Conservation (phyloP, 2,113 vertebrate genomes). For the Oceanites oceanicus region DNA sequence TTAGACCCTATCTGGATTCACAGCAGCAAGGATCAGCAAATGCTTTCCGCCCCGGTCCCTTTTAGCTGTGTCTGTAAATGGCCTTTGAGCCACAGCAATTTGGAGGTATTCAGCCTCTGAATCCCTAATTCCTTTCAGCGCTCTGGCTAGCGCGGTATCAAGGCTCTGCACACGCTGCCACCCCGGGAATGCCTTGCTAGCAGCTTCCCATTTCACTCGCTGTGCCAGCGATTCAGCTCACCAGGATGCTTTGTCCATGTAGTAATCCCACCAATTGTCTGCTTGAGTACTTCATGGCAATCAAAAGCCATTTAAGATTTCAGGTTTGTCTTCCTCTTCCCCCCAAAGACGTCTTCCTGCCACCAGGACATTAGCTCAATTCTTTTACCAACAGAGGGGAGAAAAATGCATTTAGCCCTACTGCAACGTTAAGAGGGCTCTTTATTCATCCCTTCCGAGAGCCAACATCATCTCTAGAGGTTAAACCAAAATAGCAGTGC, state of each 20-base stretch:
- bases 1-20: conserved; percentile 53
- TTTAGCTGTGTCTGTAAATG: conserved; percentile 44
- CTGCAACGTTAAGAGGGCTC: background rate
- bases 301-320: conserved; percentile 60
- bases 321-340: conserved; percentile 51
- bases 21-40: conserved; percentile 48
- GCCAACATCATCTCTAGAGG: background rate
- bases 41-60: conserved; percentile 28
- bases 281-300: conserved; percentile 44
- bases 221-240: conserved; percentile 63
- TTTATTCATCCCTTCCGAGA: background rate
- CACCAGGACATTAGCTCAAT: conserved; percentile 7
- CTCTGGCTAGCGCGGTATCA: background rate
- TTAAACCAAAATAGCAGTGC: conserved; percentile 26
- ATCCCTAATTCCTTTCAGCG: conserved; percentile 54
- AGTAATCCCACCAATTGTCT: conserved; percentile 62
- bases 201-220: conserved; percentile 46
- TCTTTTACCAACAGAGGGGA: background rate
- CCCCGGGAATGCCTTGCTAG: conserved; percentile 61
- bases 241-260: conserved; percentile 61
- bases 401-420: conserved; percentile 10
- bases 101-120: conserved; percentile 55
- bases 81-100: conserved; percentile 53
- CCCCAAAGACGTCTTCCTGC: conserved; percentile 19
- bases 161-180: conserved; percentile 58